Percentiles rank a stretch among this genome's conserved stretches.
phyloP scores from a whole-genome alignment of 1,140 invertebrate species.

The Nephila pilipes region DNA sequence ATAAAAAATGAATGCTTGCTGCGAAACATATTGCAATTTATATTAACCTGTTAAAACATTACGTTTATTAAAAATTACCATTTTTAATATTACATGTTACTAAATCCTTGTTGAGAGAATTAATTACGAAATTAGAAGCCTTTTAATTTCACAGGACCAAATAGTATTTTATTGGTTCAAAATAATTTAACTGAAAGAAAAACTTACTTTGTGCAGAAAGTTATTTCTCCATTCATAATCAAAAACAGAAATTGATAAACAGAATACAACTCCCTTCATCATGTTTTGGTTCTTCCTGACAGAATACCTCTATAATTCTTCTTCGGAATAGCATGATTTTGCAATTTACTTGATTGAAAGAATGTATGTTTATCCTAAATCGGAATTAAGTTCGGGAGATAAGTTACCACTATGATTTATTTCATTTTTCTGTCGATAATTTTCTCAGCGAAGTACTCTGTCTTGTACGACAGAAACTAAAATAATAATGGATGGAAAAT shows the following conservation, averaged over 20 bases:
- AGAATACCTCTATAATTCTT: background rate
- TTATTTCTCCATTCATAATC: background rate
- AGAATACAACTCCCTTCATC: background rate
- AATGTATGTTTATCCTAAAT: background rate
- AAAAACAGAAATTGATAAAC: background rate
- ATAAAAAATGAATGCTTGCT: too few species aligned
- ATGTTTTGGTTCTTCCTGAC: background rate
- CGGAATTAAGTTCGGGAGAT: background rate
- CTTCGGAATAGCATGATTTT: background rate
- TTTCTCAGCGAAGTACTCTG: background rate
- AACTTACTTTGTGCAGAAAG: too few species aligned
- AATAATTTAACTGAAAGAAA: too few species aligned
- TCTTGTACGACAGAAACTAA: background rate
- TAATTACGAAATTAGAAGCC: too few species aligned
- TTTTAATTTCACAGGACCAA: too few species aligned
- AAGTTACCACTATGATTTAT: background rate
- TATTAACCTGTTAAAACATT: too few species aligned
- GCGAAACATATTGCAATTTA: too few species aligned
- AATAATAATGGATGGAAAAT: background rate
- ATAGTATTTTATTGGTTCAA: too few species aligned
- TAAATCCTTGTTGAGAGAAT: too few species aligned
- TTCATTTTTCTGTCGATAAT: background rate
- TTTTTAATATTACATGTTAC: too few species aligned
- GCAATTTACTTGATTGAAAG: slow-evolving; percentile 18
- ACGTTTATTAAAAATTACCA: too few species aligned